These are phyloP conservation scores for Xylota segnis DNA, from an alignment of 2,888 invertebrate species.

Conservation along the genomic window DNA sequence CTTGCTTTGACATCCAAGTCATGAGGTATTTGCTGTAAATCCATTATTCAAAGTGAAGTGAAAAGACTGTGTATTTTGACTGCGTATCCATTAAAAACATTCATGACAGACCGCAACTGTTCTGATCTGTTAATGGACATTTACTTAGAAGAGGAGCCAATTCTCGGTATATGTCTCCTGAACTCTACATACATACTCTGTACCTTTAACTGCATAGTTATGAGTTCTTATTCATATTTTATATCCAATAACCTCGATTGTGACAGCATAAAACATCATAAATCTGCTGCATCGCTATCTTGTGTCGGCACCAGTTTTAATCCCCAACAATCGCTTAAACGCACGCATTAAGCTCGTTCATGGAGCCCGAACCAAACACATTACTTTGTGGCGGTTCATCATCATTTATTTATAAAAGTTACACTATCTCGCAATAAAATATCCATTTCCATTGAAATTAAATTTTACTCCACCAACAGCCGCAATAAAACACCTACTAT, in stretches of 20 bases:
- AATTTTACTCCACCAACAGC: neutral
- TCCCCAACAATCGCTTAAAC: neutral
- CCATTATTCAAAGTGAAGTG: too few species aligned
- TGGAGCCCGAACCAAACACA: neutral
- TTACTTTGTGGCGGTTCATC: neutral
- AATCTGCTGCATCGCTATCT: neutral
- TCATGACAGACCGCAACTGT: too few species aligned
- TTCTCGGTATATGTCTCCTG: too few species aligned
- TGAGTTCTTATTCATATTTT: neutral
- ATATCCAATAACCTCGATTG: neutral
- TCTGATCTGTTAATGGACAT: too few species aligned
- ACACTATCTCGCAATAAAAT: slow-evolving; percentile 16
- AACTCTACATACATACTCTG: too few species aligned
- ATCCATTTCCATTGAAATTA: slow-evolving; percentile 24
- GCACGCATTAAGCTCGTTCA: neutral
- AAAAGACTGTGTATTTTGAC: too few species aligned
- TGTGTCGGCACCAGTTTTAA: neutral
- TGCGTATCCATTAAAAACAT: too few species aligned
- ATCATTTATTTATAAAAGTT: slow-evolving; percentile 14
- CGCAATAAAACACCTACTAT: slow-evolving; percentile 26
- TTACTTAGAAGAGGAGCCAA: too few species aligned
- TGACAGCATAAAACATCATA: neutral
- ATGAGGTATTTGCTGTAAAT: too few species aligned
- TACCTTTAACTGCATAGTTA: too few species aligned
- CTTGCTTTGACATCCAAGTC: too few species aligned